Conservation (phyloP, 2,113 vertebrate genomes). For the cattle (Bos taurus) region ARS-UCD2.0 NC_037330.1:90364001-90364500, state of each 20-base stretch:
- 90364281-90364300: neutral
- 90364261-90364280: neutral
- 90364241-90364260: neutral
- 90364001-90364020: neutral
- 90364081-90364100: neutral
- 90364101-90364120: neutral
- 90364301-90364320: neutral
- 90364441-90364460: neutral
- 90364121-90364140: neutral
- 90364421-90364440: neutral
- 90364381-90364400: neutral
- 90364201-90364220: neutral
- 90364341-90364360: neutral
- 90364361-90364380: neutral
- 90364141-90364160: neutral
- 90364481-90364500: neutral
- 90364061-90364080: neutral
- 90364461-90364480: neutral
- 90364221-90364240: neutral
- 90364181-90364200: neutral
- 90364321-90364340: neutral
- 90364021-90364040: neutral
- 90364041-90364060: neutral
- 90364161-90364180: neutral
- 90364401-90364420: neutral